A percentile compares a stretch with the other conserved stretches of the same genome.
Evolutionary conservation across 2,888 invertebrate species (phyloP).

Genomic region (Agriopis aurantiaria): DNA sequence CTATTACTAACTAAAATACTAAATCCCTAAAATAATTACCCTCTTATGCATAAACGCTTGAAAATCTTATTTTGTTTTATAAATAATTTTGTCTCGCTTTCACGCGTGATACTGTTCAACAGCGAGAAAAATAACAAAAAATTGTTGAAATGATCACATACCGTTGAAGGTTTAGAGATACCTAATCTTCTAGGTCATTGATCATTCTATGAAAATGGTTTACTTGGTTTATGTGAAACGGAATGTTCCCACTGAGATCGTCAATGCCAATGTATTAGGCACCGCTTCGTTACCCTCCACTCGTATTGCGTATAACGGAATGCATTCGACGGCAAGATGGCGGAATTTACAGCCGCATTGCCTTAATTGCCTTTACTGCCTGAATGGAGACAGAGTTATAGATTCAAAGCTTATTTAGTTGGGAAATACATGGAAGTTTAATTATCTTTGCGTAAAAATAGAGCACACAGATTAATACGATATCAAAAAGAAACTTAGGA

Average conservation of each 20-base stretch:
- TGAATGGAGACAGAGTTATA: slow-evolving; percentile 18
- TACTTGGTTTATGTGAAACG: neutral
- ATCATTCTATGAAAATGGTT: neutral
- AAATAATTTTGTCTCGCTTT: too few species aligned
- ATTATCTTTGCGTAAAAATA: too few species aligned
- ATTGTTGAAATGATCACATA: too few species aligned
- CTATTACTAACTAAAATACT: too few species aligned
- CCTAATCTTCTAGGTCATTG: neutral
- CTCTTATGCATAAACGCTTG: too few species aligned
- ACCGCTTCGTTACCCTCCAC: slow-evolving; percentile 57
- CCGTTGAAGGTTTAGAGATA: too few species aligned
- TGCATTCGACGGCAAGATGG: slow-evolving; percentile 55
- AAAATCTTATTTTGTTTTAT: too few species aligned
- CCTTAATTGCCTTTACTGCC: slow-evolving; percentile 27
- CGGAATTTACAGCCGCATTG: slow-evolving; percentile 48
- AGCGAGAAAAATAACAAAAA: too few species aligned
- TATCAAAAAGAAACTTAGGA: too few species aligned
- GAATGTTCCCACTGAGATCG: slow-evolving; percentile 10
- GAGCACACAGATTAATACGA: too few species aligned
- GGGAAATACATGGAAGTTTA: neutral
- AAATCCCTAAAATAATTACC: too few species aligned
- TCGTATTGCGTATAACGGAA: slow-evolving; percentile 64
- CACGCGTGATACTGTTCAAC: too few species aligned
- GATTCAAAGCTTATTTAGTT: neutral
- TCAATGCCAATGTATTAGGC: slow-evolving; percentile 34